Evolutionary conservation across 2,797 vertebrate species (phyloP).

Genomic region (Tapera naevia): DNA sequence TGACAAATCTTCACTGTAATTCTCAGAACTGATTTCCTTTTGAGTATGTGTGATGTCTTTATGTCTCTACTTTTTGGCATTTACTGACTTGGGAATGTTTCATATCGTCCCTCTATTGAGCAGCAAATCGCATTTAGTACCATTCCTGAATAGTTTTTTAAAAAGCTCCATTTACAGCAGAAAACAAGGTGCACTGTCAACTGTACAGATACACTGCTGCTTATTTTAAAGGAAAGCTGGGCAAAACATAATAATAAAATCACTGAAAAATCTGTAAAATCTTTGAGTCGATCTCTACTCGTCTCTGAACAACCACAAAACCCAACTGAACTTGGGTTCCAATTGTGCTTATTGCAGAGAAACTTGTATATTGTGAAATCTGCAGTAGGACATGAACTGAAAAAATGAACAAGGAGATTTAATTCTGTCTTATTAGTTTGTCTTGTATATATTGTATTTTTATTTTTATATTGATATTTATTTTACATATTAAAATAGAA

Average conservation of each 20-base stretch:
- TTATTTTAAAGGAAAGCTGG: not conserved
- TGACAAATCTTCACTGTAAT: conserved; percentile 35
- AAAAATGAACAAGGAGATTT: not conserved
- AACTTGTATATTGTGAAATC: not conserved
- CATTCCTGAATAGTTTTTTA: conserved; percentile 53
- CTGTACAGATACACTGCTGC: not conserved
- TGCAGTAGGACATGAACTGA: not conserved
- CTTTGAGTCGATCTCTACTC: not conserved
- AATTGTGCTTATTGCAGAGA: not conserved
- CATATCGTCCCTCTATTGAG: not conserved
- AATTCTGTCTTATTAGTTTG: not conserved
- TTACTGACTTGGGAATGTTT: conserved; percentile 35
- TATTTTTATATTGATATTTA: too few species aligned
- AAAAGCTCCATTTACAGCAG: not conserved
- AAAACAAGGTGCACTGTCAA: not conserved
- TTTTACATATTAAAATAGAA: too few species aligned
- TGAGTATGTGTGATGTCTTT: conserved; percentile 8
- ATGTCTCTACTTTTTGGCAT: not conserved
- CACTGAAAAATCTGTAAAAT: not conserved
- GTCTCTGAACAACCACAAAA: not conserved
- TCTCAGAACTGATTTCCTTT: conserved; percentile 36
- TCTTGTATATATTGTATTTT: not conserved
- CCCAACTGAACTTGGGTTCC: not conserved
- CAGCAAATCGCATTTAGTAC: conserved; percentile 9
- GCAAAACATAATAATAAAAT: not conserved